These are phyloP conservation scores for Cephus cinctus DNA, from an alignment of 1,140 invertebrate genomes.

Conservation along the genomic window DNA sequence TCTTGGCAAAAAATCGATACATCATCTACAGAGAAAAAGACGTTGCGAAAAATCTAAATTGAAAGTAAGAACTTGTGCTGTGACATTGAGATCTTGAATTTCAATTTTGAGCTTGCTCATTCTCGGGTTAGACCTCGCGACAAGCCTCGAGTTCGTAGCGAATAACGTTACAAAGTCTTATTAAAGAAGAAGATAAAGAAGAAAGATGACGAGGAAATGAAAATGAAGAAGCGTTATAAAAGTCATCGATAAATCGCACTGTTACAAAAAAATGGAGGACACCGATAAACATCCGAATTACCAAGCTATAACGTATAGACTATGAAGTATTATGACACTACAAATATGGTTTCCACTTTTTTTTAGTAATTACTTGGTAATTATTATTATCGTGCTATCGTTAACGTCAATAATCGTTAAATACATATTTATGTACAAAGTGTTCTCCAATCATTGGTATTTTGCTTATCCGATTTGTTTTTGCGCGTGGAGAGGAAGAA, in stretches of 20 bases:
- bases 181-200: no score
- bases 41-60: no score
- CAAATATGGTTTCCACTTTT: slow-evolving; percentile 11
- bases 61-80: no score
- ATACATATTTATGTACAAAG: slow-evolving; percentile 27
- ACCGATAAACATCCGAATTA: slow-evolving; percentile 31
- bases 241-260: slow-evolving; percentile 14
- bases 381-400: slow-evolving; percentile 16
- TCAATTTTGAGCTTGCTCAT: slow-evolving; percentile 15
- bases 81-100: slow-evolving; percentile 12
- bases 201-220: slow-evolving; percentile 27
- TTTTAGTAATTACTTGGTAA: slow-evolving; percentile 10
- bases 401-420: slow-evolving; percentile 23
- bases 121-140: no score
- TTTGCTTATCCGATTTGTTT: slow-evolving; percentile 14
- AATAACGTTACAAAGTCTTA: no score
- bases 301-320: slow-evolving; percentile 28
- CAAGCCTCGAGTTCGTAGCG: no score
- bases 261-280: slow-evolving; percentile 25
- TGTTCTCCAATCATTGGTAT: slow-evolving; percentile 21
- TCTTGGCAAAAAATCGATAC: slow-evolving; percentile 27
- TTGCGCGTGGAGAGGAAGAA: no score
- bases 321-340: slow-evolving; percentile 39
- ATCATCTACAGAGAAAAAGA: no score
- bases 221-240: slow-evolving; percentile 21